These are phyloP conservation scores for Phalacrocorax brasilianus DNA, from an alignment of 2,113 vertebrate species.

Conservation along the genomic window DNA sequence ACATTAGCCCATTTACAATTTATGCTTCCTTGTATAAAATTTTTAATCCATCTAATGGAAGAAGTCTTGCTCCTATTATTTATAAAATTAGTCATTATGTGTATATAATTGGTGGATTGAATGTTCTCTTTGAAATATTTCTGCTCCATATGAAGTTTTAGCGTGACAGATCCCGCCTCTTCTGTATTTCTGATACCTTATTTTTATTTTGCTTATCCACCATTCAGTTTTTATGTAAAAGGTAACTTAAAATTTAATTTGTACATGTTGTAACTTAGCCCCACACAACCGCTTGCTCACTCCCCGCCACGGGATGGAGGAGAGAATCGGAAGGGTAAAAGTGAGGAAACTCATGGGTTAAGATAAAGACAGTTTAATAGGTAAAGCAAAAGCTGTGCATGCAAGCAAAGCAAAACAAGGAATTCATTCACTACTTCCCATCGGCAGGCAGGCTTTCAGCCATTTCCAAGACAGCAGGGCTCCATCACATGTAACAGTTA, in stretches of 20 bases:
- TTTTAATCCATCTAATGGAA: neutral
- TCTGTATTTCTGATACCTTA: neutral
- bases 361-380: neutral
- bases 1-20: neutral
- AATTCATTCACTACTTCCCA: no score
- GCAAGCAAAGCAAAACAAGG: no score
- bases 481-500: no score
- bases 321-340: neutral
- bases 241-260: neutral
- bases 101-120: neutral
- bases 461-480: no score
- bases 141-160: neutral
- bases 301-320: neutral
- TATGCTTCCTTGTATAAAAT: neutral
- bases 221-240: neutral
- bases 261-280: neutral
- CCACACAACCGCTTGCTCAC: accelerated
- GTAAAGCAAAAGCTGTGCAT: neutral
- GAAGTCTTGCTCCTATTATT: neutral
- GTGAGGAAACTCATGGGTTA: neutral
- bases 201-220: neutral
- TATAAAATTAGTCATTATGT: neutral
- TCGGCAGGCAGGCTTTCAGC: no score
- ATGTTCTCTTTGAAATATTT: neutral
- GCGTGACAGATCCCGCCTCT: neutral